Evolutionary conservation across 2,888 invertebrate genomes (phyloP).

Genomic region (Acrobasis suavella): DNA sequence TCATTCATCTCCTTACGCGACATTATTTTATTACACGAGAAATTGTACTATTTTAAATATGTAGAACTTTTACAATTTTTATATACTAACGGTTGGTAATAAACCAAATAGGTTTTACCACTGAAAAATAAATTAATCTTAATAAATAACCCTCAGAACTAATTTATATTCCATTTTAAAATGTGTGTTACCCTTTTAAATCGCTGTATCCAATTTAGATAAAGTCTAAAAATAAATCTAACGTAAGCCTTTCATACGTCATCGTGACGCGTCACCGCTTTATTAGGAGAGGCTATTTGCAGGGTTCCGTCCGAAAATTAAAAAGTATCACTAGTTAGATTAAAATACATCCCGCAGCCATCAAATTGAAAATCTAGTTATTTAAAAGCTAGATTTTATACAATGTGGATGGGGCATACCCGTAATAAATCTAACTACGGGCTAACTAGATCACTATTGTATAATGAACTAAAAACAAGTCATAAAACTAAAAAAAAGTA

Average conservation of each 20-base stretch:
- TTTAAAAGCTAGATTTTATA: too few species aligned
- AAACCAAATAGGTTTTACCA: constrained; percentile 17
- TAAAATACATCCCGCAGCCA: too few species aligned
- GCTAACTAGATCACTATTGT: too few species aligned
- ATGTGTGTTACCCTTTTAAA: constrained; percentile 19
- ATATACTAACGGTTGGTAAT: neutral
- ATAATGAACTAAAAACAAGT: too few species aligned
- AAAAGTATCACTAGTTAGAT: too few species aligned
- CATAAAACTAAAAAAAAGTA: too few species aligned
- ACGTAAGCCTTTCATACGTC: constrained; percentile 41
- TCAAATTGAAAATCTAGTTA: too few species aligned
- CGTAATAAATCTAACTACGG: too few species aligned
- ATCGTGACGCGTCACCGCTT: constrained; percentile 40
- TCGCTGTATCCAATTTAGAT: constrained; percentile 29
- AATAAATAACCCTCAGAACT: neutral
- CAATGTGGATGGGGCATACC: too few species aligned
- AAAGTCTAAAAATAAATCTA: constrained; percentile 39
- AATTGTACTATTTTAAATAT: too few species aligned
- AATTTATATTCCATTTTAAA: constrained; percentile 17
- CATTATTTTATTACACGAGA: too few species aligned
- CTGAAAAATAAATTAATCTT: constrained; percentile 20
- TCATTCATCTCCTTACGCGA: too few species aligned
- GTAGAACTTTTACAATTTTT: neutral
- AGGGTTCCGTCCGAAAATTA: neutral
- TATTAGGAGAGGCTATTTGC: constrained; percentile 25